Evolutionary conservation across 2,797 vertebrate species (phyloP).

Genomic region (Sebastolobus altivelis): DNA sequence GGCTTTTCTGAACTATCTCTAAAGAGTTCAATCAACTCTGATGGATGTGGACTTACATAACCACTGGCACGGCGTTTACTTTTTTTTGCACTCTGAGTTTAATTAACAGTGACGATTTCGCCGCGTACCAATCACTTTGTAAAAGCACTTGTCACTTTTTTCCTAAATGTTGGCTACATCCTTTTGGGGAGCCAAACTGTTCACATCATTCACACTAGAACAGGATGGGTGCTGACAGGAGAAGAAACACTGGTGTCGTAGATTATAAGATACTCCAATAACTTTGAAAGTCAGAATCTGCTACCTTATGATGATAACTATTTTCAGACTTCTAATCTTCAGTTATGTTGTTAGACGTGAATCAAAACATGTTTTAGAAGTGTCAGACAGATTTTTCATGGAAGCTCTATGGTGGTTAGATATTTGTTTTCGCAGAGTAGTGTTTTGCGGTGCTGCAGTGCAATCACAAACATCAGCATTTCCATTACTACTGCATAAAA

Average conservation of each 20-base stretch:
- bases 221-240: slow-evolving; percentile 26
- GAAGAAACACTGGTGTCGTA: slow-evolving; percentile 16
- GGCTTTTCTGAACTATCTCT: slow-evolving; percentile 21
- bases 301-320: not conserved
- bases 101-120: slow-evolving; percentile 32
- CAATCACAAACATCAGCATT: slow-evolving; percentile 61
- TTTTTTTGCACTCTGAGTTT: slow-evolving; percentile 18
- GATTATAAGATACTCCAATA: slow-evolving; percentile 9
- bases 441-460: slow-evolving; percentile 52
- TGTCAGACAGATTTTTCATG: slow-evolving; percentile 35
- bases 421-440: slow-evolving; percentile 8
- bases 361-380: slow-evolving; percentile 30
- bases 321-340: slow-evolving; percentile 4
- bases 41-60: slow-evolving; percentile 46
- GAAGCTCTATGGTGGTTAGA: not conserved
- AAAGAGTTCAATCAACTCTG: slow-evolving; percentile 39
- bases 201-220: slow-evolving; percentile 16
- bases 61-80: slow-evolving; percentile 8
- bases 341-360: slow-evolving; percentile 21
- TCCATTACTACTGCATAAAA: slow-evolving; percentile 57
- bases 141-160: slow-evolving; percentile 29
- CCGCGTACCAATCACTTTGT: slow-evolving; percentile 29
- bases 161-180: slow-evolving; percentile 20
- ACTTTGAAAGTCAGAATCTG: slow-evolving; percentile 18
- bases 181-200: slow-evolving; percentile 15